phyloP scores from a whole-genome alignment of 2,113 vertebrate species.

The Erinaceus europaeus region DNA sequence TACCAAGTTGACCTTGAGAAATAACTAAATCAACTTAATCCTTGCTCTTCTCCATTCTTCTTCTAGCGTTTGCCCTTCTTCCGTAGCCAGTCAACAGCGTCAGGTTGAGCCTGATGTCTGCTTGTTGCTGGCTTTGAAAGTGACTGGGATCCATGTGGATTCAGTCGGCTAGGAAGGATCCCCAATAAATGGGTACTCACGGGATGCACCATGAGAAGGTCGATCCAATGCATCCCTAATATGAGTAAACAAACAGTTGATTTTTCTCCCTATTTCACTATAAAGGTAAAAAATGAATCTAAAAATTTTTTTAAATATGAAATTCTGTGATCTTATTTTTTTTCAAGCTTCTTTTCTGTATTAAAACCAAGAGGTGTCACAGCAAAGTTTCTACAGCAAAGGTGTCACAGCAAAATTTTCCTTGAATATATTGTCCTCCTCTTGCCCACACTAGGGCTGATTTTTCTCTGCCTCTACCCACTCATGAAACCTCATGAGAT shows the following conservation, averaged over 20 bases:
- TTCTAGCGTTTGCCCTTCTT: too few species aligned
- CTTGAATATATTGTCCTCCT: constrained; percentile 4
- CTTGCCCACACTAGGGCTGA: constrained; percentile 24
- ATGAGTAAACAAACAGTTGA: background rate
- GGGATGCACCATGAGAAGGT: too few species aligned
- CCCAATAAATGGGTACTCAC: too few species aligned
- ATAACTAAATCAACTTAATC: background rate
- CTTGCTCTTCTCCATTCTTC: background rate
- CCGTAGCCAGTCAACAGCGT: too few species aligned
- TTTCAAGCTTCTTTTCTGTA: background rate
- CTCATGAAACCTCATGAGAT: constrained; percentile 62
- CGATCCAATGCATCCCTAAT: too few species aligned
- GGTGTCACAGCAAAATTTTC: constrained; percentile 1
- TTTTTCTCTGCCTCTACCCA: constrained; percentile 49
- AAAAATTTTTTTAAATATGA: background rate
- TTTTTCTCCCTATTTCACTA: background rate
- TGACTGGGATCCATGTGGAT: too few species aligned
- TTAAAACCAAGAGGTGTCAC: background rate
- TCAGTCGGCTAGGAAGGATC: too few species aligned
- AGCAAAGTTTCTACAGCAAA: constrained; percentile 21
- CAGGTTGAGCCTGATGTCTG: too few species aligned
- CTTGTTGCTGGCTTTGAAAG: too few species aligned
- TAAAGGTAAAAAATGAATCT: background rate
- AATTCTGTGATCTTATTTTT: background rate
- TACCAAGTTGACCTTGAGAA: background rate